Evolutionary conservation across 2,888 invertebrate species (phyloP).

Genomic region (Formica aserva): DNA sequence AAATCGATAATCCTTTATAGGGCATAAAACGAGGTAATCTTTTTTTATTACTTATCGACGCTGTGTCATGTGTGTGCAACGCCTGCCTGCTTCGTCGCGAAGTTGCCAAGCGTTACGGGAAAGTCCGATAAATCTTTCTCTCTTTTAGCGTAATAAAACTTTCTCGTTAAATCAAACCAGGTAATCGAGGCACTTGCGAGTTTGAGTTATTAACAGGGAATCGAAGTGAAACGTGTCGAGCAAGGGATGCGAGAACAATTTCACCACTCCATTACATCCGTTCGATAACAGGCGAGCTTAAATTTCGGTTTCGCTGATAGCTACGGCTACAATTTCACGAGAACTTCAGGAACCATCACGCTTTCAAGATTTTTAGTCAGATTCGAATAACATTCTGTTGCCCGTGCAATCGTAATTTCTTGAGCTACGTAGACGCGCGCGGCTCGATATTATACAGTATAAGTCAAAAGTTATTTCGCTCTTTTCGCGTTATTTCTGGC

Average conservation of each 20-base stretch:
- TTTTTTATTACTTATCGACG: constrained; percentile 52
- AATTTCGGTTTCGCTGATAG: constrained; percentile 45
- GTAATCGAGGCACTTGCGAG: constrained; percentile 47
- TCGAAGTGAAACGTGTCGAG: constrained; percentile 46
- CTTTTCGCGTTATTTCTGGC: constrained; percentile 22
- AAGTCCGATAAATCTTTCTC: constrained; percentile 49
- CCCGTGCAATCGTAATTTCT: constrained; percentile 23
- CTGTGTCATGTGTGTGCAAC: constrained; percentile 42
- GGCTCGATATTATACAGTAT: background rate
- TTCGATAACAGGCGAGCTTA: constrained; percentile 48
- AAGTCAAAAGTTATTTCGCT: constrained; percentile 43
- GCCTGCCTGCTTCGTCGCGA: constrained; percentile 24
- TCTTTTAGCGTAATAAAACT: constrained; percentile 49
- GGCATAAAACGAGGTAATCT: constrained; percentile 42
- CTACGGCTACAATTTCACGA: constrained; percentile 24
- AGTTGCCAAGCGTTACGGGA: constrained; percentile 32
- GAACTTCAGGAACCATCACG: constrained; percentile 30
- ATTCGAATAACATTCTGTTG: constrained; percentile 41
- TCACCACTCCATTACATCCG: constrained; percentile 43
- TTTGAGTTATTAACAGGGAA: constrained; percentile 52
- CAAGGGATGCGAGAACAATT: constrained; percentile 38
- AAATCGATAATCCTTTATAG: constrained; percentile 54
- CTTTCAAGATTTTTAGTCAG: constrained; percentile 43
- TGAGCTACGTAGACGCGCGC: background rate
- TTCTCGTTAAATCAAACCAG: constrained; percentile 53